These are phyloP conservation scores for Gadus macrocephalus DNA, from an alignment of 2,113 vertebrate genomes.

Conservation along the genomic window DNA sequence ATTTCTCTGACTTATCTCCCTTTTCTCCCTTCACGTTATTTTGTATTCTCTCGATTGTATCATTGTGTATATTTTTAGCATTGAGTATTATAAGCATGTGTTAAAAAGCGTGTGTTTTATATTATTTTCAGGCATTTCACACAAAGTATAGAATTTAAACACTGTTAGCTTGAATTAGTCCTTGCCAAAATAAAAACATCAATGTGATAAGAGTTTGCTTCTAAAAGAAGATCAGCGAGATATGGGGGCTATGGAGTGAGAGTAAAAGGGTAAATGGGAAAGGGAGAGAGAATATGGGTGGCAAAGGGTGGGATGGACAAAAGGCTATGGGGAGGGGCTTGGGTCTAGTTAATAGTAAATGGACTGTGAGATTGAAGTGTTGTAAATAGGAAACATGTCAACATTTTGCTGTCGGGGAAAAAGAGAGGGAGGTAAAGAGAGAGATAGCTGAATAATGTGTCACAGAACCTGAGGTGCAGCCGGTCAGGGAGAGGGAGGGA, in stretches of 20 bases:
- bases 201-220: no score
- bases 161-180: no score
- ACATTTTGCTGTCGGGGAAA: slow-evolving; percentile 59
- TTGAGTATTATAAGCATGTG: no score
- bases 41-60: no score
- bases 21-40: no score
- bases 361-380: slow-evolving; percentile 61
- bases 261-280: not conserved
- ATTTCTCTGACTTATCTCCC: no score
- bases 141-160: no score
- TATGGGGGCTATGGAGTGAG: slow-evolving; percentile 4
- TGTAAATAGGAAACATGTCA: slow-evolving; percentile 69
- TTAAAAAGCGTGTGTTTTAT: no score
- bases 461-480: slow-evolving; percentile 81
- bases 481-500: slow-evolving; percentile 37
- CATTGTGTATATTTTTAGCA: no score
- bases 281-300: slow-evolving; percentile 5
- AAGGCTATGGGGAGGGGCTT: not conserved
- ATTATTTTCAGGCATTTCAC: no score
- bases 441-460: slow-evolving; percentile 51
- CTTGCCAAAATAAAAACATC: no score
- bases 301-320: slow-evolving; percentile 41
- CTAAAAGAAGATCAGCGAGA: no score
- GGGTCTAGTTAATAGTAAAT: slow-evolving; percentile 44
- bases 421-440: slow-evolving; percentile 17